Evolutionary conservation across 2,113 vertebrate genomes (phyloP).

Genomic region (Chionodraco myersi): DNA sequence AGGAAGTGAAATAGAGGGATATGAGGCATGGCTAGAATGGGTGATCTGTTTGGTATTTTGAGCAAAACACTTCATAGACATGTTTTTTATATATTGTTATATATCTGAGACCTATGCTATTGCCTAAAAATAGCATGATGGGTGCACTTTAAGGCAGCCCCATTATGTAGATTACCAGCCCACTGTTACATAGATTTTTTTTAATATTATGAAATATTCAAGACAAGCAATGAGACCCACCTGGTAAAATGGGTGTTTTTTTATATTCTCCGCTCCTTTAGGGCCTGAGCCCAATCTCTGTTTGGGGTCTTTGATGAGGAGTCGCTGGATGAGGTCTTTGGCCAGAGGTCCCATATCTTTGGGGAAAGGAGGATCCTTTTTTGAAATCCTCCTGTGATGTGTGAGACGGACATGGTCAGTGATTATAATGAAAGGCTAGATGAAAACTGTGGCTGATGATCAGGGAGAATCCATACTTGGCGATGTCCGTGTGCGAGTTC

Average conservation of each 20-base stretch:
- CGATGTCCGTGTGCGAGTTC: conserved; percentile 97
- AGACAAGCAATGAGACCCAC: conserved; percentile 70
- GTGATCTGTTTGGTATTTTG: no score
- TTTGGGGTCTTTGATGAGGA: conserved; percentile 95
- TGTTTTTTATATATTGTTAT: no score
- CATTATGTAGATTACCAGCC: neutral
- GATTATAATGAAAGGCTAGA: neutral
- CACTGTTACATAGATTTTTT: conserved; percentile 17
- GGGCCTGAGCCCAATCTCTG: conserved; percentile 93
- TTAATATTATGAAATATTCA: conserved; percentile 23
- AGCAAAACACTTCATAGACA: no score
- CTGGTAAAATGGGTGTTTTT: conserved; percentile 97
- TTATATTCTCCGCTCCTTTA: conserved; percentile 90
- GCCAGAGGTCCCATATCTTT: conserved; percentile 91
- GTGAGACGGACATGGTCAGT: conserved; percentile 30
- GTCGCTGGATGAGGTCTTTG: conserved; percentile 93
- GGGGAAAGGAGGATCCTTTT: conserved; percentile 96
- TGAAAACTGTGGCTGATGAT: neutral
- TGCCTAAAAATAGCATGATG: no score
- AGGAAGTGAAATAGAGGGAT: no score
- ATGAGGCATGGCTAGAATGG: no score
- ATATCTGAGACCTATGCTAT: no score
- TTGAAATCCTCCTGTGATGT: conserved; percentile 91
- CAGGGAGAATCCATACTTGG: conserved; percentile 85
- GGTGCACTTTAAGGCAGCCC: neutral